Base-by-base conservation (phyloP, 2,797 vertebrate genomes). In the Lacerta viridis region DNA sequence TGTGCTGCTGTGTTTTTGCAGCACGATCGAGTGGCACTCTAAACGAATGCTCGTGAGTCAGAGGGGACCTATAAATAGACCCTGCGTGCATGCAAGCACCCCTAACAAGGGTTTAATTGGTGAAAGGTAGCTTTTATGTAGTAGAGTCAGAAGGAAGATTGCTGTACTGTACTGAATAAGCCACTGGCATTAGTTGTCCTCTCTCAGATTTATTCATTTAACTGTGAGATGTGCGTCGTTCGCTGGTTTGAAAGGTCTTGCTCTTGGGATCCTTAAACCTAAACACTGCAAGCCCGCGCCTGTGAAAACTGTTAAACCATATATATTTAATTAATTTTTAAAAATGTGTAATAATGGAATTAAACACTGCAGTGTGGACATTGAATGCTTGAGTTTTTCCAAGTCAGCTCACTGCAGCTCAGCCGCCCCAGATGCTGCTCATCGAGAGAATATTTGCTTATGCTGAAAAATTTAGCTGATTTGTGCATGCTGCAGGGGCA, bases 1-100 rank as follows among this genome's bases (percentile, higher is more conserved):
- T 86, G 79, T 87, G 85, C 89, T 89, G 85, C 89, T 90, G 76
- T 33, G 77, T 85, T 94, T 95, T 92, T 86, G 82, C 88, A 94
- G 87, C 74, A 71, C 71, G 27, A 61, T 89, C 87, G 75, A 72
- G 74, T 91, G 88, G 88, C 86, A 93, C 80, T 36, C 75, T 93
- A 94, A 91, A 93, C 90, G 91, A 95, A 89, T 92, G 89, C 92
- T 90, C 93, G 83, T 94, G 93, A 96, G 83, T 95, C 92, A 91
- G 84, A 91, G 91, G 39, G 68, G 77, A 55, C 59, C 91, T 94
- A 94, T 95, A 95, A 94, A 94, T 95, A 95, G 91, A 77, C 69
- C 66, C 85, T 93, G 88, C 78, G 66, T 91, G 87, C 83, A 90
- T 91, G 91, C 83, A 93, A 89, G 89, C 86, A 80, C 29, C 61